phyloP scores from a whole-genome alignment of 2,113 vertebrate genomes.

The Galbula dea region DNA sequence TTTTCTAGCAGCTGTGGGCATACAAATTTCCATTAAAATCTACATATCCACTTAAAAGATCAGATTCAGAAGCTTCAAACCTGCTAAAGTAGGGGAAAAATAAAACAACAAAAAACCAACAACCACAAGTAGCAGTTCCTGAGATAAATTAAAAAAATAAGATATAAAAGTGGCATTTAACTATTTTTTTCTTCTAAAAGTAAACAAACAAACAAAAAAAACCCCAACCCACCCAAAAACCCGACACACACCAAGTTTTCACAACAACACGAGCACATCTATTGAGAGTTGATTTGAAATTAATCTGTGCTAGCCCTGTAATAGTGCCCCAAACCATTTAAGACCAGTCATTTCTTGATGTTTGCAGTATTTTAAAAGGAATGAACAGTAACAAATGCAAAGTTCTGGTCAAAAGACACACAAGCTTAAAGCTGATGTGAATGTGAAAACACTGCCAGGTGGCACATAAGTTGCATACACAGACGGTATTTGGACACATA shows the following conservation, averaged over 20 bases:
- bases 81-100: background rate
- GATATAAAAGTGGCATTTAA: background rate
- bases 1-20: constrained; percentile 26
- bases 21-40: constrained; percentile 2
- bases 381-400: background rate
- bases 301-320: rapidly evolving
- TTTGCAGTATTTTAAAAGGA: background rate
- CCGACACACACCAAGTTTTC: background rate
- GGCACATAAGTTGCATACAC: background rate
- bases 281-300: background rate
- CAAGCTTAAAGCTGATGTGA: background rate
- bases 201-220: background rate
- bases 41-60: background rate
- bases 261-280: background rate
- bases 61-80: background rate
- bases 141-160: background rate
- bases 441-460: background rate
- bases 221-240: no score
- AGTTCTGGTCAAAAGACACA: background rate
- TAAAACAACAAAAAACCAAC: background rate
- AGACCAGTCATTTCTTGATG: background rate
- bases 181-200: background rate
- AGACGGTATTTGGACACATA: background rate
- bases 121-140: background rate
- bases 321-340: background rate